A percentile compares a stretch with the other conserved stretches of the same genome.
phyloP scores from a whole-genome alignment of 2,888 invertebrate genomes.

The Platynereis dumerilii region DNA sequence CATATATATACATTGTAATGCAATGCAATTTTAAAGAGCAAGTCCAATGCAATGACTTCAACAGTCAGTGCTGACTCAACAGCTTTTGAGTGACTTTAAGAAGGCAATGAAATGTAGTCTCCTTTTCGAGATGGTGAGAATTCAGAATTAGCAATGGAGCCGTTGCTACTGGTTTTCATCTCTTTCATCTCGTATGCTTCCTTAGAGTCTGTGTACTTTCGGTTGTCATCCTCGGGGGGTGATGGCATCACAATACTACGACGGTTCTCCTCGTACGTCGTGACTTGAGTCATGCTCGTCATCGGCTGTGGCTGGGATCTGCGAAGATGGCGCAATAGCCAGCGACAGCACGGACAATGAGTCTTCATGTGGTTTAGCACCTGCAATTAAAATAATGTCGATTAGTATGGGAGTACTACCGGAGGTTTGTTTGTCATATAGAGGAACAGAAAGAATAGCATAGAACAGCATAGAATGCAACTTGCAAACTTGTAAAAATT shows the following conservation, averaged over 20 bases:
- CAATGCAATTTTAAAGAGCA: too few species aligned
- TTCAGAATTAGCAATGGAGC: not conserved
- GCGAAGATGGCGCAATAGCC: not conserved
- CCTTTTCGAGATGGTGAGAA: constrained; percentile 10
- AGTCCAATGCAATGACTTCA: too few species aligned
- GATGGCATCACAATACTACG: not conserved
- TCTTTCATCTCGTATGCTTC: not conserved
- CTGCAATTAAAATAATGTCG: too few species aligned
- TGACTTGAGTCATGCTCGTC: constrained; percentile 17
- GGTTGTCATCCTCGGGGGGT: constrained; percentile 1
- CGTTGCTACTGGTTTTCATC: too few species aligned
- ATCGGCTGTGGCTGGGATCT: not conserved
- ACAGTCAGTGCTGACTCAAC: too few species aligned
- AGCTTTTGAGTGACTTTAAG: too few species aligned
- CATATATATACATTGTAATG: too few species aligned
- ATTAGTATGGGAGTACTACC: too few species aligned
- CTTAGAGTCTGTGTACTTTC: not conserved
- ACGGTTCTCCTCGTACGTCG: constrained; percentile 21
- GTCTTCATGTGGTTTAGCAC: constrained; percentile 18
- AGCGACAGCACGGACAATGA: constrained; percentile 18
- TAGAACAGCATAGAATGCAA: too few species aligned
- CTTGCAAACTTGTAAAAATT: too few species aligned
- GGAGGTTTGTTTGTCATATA: too few species aligned
- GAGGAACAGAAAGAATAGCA: too few species aligned
- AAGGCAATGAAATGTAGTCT: constrained; percentile 17